Percentiles rank a stretch among this genome's conserved stretches.
phyloP scores from a whole-genome alignment of 2,888 invertebrate genomes.

The Eristalinus sepulchralis region DNA sequence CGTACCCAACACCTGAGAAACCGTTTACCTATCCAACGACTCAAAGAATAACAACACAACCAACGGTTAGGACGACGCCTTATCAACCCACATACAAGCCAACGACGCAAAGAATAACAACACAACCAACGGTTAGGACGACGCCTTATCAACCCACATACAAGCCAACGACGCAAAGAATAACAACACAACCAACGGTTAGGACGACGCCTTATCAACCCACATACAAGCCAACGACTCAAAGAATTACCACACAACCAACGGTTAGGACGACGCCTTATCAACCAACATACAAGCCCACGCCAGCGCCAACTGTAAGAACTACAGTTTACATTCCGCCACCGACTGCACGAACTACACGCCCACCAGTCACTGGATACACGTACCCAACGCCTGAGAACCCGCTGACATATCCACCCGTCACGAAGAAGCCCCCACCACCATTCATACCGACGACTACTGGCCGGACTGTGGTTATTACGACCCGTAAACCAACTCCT shows the following conservation, averaged over 20 bases:
- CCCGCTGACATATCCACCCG: slow-evolving; percentile 57
- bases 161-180: slow-evolving; percentile 39
- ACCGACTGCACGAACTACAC: background rate
- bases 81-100: slow-evolving; percentile 60
- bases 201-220: slow-evolving; percentile 63
- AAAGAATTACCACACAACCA: slow-evolving; percentile 55
- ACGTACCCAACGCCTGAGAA: slow-evolving; percentile 24
- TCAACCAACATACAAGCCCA: slow-evolving; percentile 9
- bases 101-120: slow-evolving; percentile 57
- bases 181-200: slow-evolving; percentile 34
- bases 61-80: slow-evolving; percentile 59
- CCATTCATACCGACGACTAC: slow-evolving; percentile 62
- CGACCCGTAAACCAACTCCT: slow-evolving; percentile 45
- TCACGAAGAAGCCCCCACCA: slow-evolving; percentile 69
- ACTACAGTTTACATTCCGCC: background rate
- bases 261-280: slow-evolving; percentile 39
- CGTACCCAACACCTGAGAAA: slow-evolving; percentile 45
- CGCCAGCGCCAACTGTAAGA: slow-evolving; percentile 1
- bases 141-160: slow-evolving; percentile 59
- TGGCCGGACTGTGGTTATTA: slow-evolving; percentile 25
- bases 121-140: slow-evolving; percentile 18
- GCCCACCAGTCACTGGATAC: slow-evolving; percentile 39
- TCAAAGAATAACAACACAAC: slow-evolving; percentile 33
- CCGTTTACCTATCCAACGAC: slow-evolving; percentile 58
- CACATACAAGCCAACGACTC: slow-evolving; percentile 41